phyloP scores from a whole-genome alignment of 1,140 invertebrate species.

The Drosophila teissieri region DNA sequence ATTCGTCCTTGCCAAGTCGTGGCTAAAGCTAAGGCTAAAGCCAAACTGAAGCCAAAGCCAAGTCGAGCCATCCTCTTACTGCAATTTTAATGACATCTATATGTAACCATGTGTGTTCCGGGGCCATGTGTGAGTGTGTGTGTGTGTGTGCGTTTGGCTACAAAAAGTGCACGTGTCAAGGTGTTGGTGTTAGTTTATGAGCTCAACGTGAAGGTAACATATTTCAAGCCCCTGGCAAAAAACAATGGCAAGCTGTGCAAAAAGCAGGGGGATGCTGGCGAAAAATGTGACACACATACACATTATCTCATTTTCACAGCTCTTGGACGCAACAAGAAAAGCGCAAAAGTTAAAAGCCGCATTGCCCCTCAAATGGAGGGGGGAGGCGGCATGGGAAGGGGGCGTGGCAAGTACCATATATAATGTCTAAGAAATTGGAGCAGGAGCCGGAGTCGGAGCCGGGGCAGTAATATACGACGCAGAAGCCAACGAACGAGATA shows the following conservation, averaged over 20 bases:
- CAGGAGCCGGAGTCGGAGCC: conserved; percentile 13
- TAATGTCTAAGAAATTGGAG: conserved; percentile 41
- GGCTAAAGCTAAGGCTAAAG: conserved; percentile 44
- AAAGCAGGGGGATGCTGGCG: conserved; percentile 13
- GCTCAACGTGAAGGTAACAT: conserved; percentile 82
- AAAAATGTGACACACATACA: conserved; percentile 80
- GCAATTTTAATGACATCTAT: conserved; percentile 82
- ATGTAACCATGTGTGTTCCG: conserved; percentile 22
- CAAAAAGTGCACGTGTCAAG: conserved; percentile 80
- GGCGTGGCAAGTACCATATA: conserved; percentile 60
- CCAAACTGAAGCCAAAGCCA: conserved; percentile 34
- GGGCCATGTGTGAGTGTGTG: conserved; percentile 14
- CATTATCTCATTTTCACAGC: conserved; percentile 82
- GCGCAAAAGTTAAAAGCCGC: conserved; percentile 77
- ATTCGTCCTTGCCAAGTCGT: conserved; percentile 69
- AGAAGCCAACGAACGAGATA: conserved; percentile 44
- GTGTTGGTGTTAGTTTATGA: conserved; percentile 83
- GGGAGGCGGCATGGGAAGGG: conserved; percentile 10
- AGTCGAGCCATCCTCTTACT: conserved; percentile 73
- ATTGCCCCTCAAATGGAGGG: conserved; percentile 21
- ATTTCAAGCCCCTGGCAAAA: conserved; percentile 76
- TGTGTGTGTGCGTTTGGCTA: conserved; percentile 42
- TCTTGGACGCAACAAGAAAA: conserved; percentile 70
- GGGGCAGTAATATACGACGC: conserved; percentile 38
- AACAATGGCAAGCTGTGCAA: conserved; percentile 59